Percentiles rank a stretch among this genome's conserved stretches.
phyloP scores from a whole-genome alignment of 2,888 invertebrate species.

The Lypha dubia region DNA sequence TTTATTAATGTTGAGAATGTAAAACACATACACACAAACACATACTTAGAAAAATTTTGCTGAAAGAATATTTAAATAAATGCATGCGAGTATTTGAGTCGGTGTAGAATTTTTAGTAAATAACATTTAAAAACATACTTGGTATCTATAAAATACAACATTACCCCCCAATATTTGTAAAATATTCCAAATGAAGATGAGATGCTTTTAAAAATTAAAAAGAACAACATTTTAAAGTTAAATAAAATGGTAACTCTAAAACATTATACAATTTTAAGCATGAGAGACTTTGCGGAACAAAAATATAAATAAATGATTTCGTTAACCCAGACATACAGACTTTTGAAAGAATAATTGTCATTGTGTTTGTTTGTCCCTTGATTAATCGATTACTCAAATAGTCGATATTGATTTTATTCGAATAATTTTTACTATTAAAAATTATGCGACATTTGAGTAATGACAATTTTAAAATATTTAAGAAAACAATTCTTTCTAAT shows the following conservation, averaged over 20 bases:
- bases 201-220: not conserved
- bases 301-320: not conserved
- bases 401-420: too few relatives aligned
- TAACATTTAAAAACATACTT: not conserved
- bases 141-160: not conserved
- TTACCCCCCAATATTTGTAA: not conserved
- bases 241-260: not conserved
- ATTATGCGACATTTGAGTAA: too few relatives aligned
- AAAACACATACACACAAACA: not conserved
- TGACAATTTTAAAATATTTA: too few relatives aligned
- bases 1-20: not conserved
- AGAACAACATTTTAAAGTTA: not conserved
- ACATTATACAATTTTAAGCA: not conserved
- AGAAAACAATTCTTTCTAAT: too few relatives aligned
- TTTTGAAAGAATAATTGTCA: not conserved
- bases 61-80: too few relatives aligned
- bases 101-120: not conserved
- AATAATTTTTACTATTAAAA: too few relatives aligned
- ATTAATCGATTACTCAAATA: too few relatives aligned
- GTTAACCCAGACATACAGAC: not conserved
- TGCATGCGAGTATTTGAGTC: not conserved
- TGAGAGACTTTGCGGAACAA: not conserved
- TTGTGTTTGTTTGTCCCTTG: not conserved
- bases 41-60: too few relatives aligned
- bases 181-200: not conserved